Evolutionary conservation across 2,797 vertebrate genomes (phyloP).

Genomic region (Tadarida brasiliensis): DNA sequence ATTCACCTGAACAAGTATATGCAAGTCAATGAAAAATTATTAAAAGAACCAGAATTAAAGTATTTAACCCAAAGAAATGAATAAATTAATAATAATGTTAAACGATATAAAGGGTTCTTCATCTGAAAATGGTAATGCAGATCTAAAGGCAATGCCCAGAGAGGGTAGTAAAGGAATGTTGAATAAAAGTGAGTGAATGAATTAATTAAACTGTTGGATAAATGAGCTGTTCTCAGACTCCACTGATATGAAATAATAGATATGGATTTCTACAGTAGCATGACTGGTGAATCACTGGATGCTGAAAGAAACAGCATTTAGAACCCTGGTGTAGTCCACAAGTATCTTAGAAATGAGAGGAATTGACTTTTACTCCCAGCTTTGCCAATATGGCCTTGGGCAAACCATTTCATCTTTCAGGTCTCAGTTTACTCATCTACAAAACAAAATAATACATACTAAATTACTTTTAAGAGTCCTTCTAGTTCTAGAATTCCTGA

Average conservation of each 20-base stretch:
- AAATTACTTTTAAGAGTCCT: background rate
- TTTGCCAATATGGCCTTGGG: background rate
- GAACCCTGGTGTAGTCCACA: background rate
- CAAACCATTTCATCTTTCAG: background rate
- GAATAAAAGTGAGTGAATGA: background rate
- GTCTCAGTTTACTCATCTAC: background rate
- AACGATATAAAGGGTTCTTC: background rate
- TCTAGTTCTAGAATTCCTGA: background rate
- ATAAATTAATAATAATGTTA: background rate
- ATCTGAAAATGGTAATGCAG: background rate
- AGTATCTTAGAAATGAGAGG: background rate
- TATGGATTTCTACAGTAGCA: background rate
- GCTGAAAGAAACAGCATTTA: background rate
- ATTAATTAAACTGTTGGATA: background rate
- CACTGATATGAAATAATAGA: background rate
- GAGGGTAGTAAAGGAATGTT: background rate
- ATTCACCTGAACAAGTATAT: constrained; percentile 1
- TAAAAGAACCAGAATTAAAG: constrained; percentile 42
- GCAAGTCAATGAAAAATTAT: background rate
- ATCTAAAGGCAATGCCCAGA: background rate
- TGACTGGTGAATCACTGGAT: background rate
- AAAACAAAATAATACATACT: constrained; percentile 9
- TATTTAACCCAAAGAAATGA: background rate
- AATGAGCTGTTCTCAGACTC: background rate
- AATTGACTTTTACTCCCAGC: background rate